Evolutionary conservation across 2,113 vertebrate genomes (phyloP), one percentile per base, ranked within the genome.

Genomic region (Steatornis caripensis): DNA sequence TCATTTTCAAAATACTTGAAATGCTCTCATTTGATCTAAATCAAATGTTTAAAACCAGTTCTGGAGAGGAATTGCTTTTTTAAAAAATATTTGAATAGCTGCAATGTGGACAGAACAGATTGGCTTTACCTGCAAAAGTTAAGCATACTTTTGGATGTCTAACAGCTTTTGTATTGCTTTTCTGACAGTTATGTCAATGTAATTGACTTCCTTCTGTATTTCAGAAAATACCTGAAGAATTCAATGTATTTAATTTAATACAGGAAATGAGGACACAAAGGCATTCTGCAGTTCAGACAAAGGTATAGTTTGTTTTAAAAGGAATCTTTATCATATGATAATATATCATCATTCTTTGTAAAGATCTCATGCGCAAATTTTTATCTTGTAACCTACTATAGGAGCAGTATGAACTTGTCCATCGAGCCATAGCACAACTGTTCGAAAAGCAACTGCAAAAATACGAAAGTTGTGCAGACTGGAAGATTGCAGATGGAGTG

Each of bases 261-360:
- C 99, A 99, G 97, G 99, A 99, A 98, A 99, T 99, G 99, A 99
- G 99, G 97, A 99, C 99, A 8, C 99, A 99, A 82, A 98, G 99
- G 54, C 99, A 99, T 98, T 99, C 99, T 66, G 99, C 99, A 60
- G 99, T 99, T 49, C 99, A 99, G 97, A 99, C 99, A 39, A 99
- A 99, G 99, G 99, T 99, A 97, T 37, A 6, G 29, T 87, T 75
- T 81, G 48, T 60, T 64, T 75, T 93, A 34, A 26, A 77, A 34
- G 83, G 10, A 57, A 43, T 85, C 18, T 55, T 69, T 23, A 24
- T 58, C 12, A 6, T 68, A 29, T 43, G 16, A 30, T 74, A 54
- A 57, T 58, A 14, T 27, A 6, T 24, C 6, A 3, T 51, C 5
- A 14, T 24, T 65, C 49, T 91, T 58, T 66, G 18, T 65, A 84